Base-by-base conservation (phyloP, 2,888 invertebrate genomes). In the Crematogaster levior region DNA sequence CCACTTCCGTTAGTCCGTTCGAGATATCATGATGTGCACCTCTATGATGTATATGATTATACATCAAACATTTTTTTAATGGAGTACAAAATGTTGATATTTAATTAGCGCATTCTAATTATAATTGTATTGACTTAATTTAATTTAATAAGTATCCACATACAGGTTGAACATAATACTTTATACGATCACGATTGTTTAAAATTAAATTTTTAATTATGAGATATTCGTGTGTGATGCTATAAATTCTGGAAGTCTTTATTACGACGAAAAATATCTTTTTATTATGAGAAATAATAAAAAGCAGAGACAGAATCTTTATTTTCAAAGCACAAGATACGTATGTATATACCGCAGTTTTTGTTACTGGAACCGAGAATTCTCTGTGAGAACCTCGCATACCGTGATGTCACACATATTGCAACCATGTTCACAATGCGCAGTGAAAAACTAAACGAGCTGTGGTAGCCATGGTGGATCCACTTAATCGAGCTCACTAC, bases 321-420 rank as follows among this genome's bases (percentile, higher is more conserved):
- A 43, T 65, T 84, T 81, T 72, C 34, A 12, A 70, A 53, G 40
- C 53, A 7, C 53, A n/a, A 75, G 66, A 75, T 53, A 77, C 75
- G 66, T 73, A 56, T 51, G 66, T 73, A 56, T 51, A 65, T 82
- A 72, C 83, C 75, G 83, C 48, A 84, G 74, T 91, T 92, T 92
- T 92, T 90, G 88, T 88, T 72, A 73, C 24, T 21, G 85, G 81
- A 77, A 84, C 82, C 86, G 70, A 88, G 86, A 85, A 89, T 90
- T 89, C 89, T 86, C 90, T 92, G 92, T 93, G 93, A 93, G 93
- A 93, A 93, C 91, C 87, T 85, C 85, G 89, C 89, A 89, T 87
- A 85, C 88, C 89, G 81, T 84, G 82, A 84, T 90, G 92, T 90
- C 91, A 91, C 92, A 93, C 92, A 92, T 73, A 73, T 92, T 89